Evolutionary conservation across 2,888 invertebrate species (phyloP).

Genomic region (Cheilosia vernalis): DNA sequence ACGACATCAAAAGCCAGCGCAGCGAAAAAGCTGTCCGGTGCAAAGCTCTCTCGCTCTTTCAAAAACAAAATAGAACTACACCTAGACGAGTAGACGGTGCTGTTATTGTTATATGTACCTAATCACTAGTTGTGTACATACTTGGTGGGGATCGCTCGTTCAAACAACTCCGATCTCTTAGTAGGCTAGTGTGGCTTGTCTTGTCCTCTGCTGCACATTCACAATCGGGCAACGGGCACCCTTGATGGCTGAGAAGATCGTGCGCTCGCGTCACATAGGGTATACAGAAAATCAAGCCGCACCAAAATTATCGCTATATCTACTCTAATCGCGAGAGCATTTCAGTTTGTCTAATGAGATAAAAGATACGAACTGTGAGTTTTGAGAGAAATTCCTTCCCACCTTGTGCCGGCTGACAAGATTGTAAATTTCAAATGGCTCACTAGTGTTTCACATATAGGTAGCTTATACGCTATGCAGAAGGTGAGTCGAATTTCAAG

Average conservation of each 20-base stretch:
- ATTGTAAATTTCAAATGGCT: slow-evolving; percentile 15
- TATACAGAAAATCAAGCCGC: slow-evolving; percentile 3
- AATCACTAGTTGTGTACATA: neutral
- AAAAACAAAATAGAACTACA: slow-evolving; percentile 35
- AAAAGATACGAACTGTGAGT: slow-evolving; percentile 10
- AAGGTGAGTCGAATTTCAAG: slow-evolving; percentile 44
- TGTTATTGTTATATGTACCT: slow-evolving; percentile 2
- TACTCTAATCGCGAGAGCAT: slow-evolving; percentile 28
- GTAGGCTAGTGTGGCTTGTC: slow-evolving; percentile 38
- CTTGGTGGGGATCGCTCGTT: slow-evolving; percentile 29
- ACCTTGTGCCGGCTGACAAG: slow-evolving; percentile 31
- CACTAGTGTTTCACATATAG: neutral
- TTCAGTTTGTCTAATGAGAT: slow-evolving; percentile 37
- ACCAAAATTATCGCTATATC: slow-evolving; percentile 13
- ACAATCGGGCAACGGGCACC: slow-evolving; percentile 62
- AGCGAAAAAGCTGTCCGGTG: slow-evolving; percentile 13
- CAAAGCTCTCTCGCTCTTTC: slow-evolving; percentile 46
- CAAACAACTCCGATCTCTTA: slow-evolving; percentile 44
- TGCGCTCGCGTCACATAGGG: slow-evolving; percentile 20
- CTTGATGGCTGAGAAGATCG: slow-evolving; percentile 66
- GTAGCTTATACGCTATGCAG: slow-evolving; percentile 22
- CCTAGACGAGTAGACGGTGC: neutral
- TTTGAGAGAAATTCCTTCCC: neutral
- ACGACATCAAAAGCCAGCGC: neutral
- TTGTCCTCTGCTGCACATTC: slow-evolving; percentile 61